Base-by-base conservation (phyloP, 2,888 invertebrate genomes). In the Copidosoma aretas region DNA sequence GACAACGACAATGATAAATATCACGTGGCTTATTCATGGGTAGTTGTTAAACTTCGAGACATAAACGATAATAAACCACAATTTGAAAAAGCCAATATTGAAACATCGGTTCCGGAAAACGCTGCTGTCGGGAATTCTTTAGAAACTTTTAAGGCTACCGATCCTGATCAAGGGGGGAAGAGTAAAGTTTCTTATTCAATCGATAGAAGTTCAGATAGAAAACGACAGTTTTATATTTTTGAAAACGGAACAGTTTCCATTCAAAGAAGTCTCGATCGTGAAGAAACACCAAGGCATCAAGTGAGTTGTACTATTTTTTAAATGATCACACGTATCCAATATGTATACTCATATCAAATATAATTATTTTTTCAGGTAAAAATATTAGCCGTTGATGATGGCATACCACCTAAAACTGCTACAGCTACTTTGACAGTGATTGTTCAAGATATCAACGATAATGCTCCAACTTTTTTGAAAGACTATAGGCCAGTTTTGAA, bases 11-110 rank as follows among this genome's bases (percentile, higher is more conserved):
- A 95, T 84, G 98, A 99, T 84, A 97, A 97, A 84, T 94, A 97
- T 82, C 97, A 97, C 86, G 95, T 97, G 73, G 97, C 97, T 71
- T 95, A 95, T 84, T 95, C 97, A 1, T 95, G 95, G 93, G 95
- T 97, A 67, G 93, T 93, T 72, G 95, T 97, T 41, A 93, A 93
- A 80, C 87, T 99, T 70, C 89, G 94, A 71, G 98, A 98, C 84
- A 94, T 94, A 77, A 98, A 98, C 86, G 98, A 98, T 88, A 98
- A 98, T 87, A 94, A 95, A 83, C 98, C 98, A 8, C 93, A 93
- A 80, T 97, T 95, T 82, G 95, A 97, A 80, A 89, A 92, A 73
- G 94, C 97, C 58, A 95, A 96, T 82, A 95, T 97, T 77, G 96
- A 95, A 86, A 93, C 93, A 5, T 91, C 92, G 17, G 94, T 96